Base-by-base conservation (phyloP, 2,888 invertebrate species). In the Euplagia quadripunctaria region DNA sequence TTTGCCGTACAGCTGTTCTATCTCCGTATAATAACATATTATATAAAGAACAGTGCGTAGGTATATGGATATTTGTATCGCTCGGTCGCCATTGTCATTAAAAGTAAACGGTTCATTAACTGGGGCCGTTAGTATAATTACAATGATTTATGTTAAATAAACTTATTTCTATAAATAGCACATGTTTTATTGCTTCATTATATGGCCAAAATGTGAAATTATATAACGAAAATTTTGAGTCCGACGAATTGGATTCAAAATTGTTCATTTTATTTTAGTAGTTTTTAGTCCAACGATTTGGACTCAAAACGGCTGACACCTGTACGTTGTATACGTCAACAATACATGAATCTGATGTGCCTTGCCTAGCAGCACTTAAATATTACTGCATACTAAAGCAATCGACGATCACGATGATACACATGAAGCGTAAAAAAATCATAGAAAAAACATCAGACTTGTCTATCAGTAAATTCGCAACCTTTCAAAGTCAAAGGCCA, bases 101-200 rank as follows among this genome's bases (percentile, higher is more conserved):
- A 49, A 72, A 75, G 72, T 71, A 72, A 71, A 69, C 76, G 73
- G 72, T 74, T 83, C 82, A 81, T 81, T 78, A 76, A 76, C 68
- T 69, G 61, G 31, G n/a, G 63, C 31, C 73, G 68, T 78, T 73
- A 70, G 55, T n/a, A 42, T 79, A 68, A 52, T 65, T 83, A 52
- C n/a, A 8, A 72, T 76, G 71, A 79, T 81, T 78, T 76, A 75
- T 78, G 43, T 68, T 41, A 58, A 71, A 71, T 46, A 55, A 71
- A 71, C 64, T 46, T 43, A 8, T 31, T 17, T 64, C 46, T 55
- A 55, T 43, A 42, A 64, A 51, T 66, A 46, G 31, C 17, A 4
- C 3, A 17, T 42, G 4, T 58, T 58, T 55, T 7, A 55, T n/a
- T 9, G 9, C n/a, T 55, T 11, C 17, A 52, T 6, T 52, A n/a